Evolutionary conservation across 2,797 vertebrate species (phyloP).

Genomic region (Dermochelys coriacea): DNA sequence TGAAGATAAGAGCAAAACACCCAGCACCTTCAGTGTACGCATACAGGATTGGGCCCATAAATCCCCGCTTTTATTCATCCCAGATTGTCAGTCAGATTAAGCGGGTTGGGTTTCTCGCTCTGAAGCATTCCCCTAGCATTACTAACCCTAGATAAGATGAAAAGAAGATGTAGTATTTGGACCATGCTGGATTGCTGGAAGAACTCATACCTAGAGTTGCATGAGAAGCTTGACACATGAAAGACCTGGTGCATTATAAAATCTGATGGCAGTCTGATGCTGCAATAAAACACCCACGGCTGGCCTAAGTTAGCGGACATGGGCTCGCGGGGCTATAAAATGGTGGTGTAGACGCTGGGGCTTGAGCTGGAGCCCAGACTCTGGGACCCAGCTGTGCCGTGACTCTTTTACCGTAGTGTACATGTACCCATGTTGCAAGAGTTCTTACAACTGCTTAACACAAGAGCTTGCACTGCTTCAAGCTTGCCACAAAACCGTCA

Average conservation of each 20-base stretch:
- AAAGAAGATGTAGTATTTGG: neutral
- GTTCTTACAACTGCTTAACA: too few species aligned
- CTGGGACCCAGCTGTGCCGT: too few species aligned
- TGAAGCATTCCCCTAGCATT: neutral
- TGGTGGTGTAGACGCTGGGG: too few species aligned
- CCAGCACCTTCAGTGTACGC: neutral
- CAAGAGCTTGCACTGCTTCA: too few species aligned
- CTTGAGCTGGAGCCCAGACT: too few species aligned
- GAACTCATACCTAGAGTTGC: neutral
- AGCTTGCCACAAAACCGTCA: neutral
- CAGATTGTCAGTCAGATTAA: neutral
- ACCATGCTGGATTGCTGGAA: neutral
- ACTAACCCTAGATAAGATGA: rapidly evolving
- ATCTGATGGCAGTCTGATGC: too few species aligned
- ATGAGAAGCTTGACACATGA: neutral
- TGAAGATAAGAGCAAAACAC: neutral
- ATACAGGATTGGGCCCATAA: neutral
- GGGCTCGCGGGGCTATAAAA: too few species aligned
- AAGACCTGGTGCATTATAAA: too few species aligned
- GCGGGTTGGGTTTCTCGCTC: neutral
- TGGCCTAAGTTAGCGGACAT: too few species aligned
- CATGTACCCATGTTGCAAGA: too few species aligned
- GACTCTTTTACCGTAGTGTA: too few species aligned
- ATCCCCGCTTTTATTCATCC: neutral
- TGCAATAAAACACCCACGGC: too few species aligned